Base-by-base conservation (phyloP, 2,113 vertebrate genomes). In the Podarcis cretensis region DNA sequence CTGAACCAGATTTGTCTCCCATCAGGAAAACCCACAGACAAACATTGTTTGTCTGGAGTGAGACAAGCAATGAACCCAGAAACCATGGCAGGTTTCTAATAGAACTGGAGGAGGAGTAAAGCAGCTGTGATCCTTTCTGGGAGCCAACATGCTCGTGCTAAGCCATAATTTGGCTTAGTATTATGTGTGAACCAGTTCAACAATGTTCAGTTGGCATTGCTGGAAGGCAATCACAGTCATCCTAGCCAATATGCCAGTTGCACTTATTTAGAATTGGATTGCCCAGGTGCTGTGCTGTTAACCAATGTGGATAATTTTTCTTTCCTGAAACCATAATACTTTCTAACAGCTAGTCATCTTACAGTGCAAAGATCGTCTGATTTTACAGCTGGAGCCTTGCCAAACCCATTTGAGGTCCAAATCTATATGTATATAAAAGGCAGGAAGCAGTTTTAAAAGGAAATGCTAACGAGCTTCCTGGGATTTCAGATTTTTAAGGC, bases 381-480 rank as follows among this genome's bases (percentile, higher is more conserved):
- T 92, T 92, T 91, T 91, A 84, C 71, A 79, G 18, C 13, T 96
- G 96, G 96, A 96, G 89, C 84, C 10, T 30, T 21, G 92, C 96
- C 96, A 96, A 87, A 7, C 78, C 87, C 92, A 95, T 95, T 91
- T 95, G 92, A 94, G 93, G 93, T 94, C 93, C 92, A 92, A 96
- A 96, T 94, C 90, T 87, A 87, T 93, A 94, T 89, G 91, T 95
- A 90, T 92, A 95, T 94, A 92, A 93, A 96, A 96, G 82, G 94
- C 96, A 97, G 96, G 96, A 97, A 97, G 95, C 94, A 93, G 93
- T 95, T 95, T 96, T 95, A 95, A 96, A 97, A 97, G 96, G 94
- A 95, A 82, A 79, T 94, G 91, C 92, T 96, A 95, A 96, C 96
- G 94, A 96, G 94, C 93, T 96, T 97, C 96, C 96, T 95, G 96